Percentiles rank a stretch among this genome's conserved stretches.
phyloP scores from a whole-genome alignment of 1,140 invertebrate species.

The Helicoverpa armigera region DNA sequence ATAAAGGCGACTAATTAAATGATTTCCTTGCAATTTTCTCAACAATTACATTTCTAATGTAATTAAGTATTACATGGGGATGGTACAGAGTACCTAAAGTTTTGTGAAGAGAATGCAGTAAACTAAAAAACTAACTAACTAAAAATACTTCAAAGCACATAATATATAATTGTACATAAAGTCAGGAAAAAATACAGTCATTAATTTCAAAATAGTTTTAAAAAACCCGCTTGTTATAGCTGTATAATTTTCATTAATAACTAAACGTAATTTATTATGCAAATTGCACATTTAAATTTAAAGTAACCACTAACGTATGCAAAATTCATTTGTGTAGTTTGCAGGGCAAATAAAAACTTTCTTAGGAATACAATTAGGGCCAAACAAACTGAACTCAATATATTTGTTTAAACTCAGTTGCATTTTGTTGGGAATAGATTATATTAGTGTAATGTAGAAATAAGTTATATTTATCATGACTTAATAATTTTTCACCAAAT shows the following conservation, averaged over 20 bases:
- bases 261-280: constrained; percentile 13
- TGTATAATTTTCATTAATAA: background rate
- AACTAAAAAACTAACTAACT: no score
- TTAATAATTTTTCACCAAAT: no score
- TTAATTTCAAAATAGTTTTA: background rate
- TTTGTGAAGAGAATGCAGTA: no score
- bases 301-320: constrained; percentile 37
- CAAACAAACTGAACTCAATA: constrained; percentile 19
- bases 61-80: no score
- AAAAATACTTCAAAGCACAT: no score
- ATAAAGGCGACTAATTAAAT: no score
- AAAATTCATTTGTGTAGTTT: constrained; percentile 32
- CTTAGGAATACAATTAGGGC: constrained; percentile 39
- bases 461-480: no score
- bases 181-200: no score
- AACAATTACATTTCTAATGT: no score
- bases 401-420: constrained; percentile 19
- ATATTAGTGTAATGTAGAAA: background rate
- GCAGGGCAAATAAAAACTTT: constrained; percentile 41
- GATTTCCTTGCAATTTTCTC: no score
- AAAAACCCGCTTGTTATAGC: background rate
- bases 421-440: constrained; percentile 1
- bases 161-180: no score
- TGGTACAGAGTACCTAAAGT: no score
- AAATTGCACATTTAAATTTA: constrained; percentile 29